A percentile compares a stretch with the other conserved stretches of the same genome.
Conservation (phyloP, 2,888 invertebrate species). For the Tetanocera ferruginea region DNA sequence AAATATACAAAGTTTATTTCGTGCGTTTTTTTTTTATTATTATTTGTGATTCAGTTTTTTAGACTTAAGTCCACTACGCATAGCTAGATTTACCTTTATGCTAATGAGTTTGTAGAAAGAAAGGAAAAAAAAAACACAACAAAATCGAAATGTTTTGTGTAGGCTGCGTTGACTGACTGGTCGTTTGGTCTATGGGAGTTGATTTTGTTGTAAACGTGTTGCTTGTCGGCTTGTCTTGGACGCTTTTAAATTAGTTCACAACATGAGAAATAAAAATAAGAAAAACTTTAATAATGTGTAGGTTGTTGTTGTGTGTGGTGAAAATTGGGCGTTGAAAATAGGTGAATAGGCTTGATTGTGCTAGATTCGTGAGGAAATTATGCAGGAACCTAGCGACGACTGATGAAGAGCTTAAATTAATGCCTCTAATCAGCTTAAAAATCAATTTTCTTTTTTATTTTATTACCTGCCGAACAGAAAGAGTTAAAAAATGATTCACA, state of each 20-base stretch:
- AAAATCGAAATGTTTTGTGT: slow-evolving; percentile 33
- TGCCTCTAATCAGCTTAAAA: slow-evolving; percentile 1
- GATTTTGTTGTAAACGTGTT: slow-evolving; percentile 48
- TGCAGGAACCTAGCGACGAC: not conserved
- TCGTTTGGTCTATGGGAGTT: slow-evolving; percentile 46
- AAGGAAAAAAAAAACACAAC: not conserved
- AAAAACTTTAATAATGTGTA: not conserved
- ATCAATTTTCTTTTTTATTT: not conserved
- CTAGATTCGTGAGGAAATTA: not conserved
- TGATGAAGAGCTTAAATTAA: slow-evolving; percentile 16
- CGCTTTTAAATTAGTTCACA: slow-evolving; percentile 47
- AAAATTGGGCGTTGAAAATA: slow-evolving; percentile 33
- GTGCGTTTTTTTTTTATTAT: not conserved
- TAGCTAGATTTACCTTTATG: not conserved
- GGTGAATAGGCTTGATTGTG: slow-evolving; percentile 30
- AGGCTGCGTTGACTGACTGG: slow-evolving; percentile 41
- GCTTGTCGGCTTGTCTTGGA: slow-evolving; percentile 42
- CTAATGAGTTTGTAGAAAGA: slow-evolving; percentile 23
- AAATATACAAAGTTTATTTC: not conserved
- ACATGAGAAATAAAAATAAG: slow-evolving; percentile 28
- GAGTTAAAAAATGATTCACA: too few species aligned
- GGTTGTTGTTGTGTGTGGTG: slow-evolving; percentile 9
- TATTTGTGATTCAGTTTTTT: not conserved
- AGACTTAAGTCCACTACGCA: not conserved
- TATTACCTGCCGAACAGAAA: too few species aligned